Base-by-base conservation (phyloP, 2,888 invertebrate genomes). In the Drosophila monieri region DNA sequence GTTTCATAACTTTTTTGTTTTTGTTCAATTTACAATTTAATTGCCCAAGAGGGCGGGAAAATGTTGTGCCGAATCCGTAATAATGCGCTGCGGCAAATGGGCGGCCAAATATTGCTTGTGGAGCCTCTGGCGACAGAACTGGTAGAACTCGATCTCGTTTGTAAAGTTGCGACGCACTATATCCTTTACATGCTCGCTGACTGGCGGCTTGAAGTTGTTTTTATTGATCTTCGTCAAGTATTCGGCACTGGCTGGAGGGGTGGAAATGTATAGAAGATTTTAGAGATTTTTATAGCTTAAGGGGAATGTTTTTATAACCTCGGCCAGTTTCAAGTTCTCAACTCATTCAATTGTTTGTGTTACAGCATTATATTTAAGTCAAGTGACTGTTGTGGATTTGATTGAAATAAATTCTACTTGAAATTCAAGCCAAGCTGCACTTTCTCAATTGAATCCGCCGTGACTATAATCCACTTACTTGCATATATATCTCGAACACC, bases 61-160 rank as follows among this genome's bases (percentile, higher is more conserved):
- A 62, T 81, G 70, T 27, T 81, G 70, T 30, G 70, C 77, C 12
- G 62, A 62, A 27, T 64, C 62, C 6, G 86, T 79, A 35, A 88
- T 77, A 55, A 89, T 87, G 62, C 81, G 78, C 12, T 90, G 88
- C 0, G 90, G 90, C 58, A 91, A 93, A 87, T 94, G 93, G 1
- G 96, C 92, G 0, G 97, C 97, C 64, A 95, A 92, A 67, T 95
- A 93, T 88, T 97, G 97, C 90, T 95, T 93, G 88, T 97, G 95
- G 15, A 97, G 93, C 85, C 97, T 93, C 89, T 97, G 97, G 80
- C 94, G 94, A 90, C 97, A 97, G 90, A 97, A 97, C 88, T 97
- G 95, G 91, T 97, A 97, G 91, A 97, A 97, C 88, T 97, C 97
- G 10, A 97, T 96, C 92, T 97, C 97, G 59, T 95, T 93, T 0